Percentiles rank a stretch among this genome's conserved stretches.
These are phyloP conservation scores for Callinectes sapidus DNA, from an alignment of 2,888 invertebrate species.

Conservation along the genomic window DNA sequence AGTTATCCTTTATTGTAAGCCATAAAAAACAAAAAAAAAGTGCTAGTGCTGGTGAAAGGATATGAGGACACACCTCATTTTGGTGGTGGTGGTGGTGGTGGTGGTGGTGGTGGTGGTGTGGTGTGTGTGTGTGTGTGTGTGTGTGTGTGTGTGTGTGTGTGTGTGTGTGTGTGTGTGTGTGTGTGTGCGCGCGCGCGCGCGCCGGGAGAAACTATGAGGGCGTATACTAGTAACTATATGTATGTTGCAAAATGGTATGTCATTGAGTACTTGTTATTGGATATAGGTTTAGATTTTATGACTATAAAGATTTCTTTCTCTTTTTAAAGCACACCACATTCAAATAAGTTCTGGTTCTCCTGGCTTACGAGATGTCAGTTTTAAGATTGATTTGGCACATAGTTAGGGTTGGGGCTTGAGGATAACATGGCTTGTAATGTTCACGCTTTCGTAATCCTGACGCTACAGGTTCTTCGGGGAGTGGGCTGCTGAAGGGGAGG, in stretches of 20 bases:
- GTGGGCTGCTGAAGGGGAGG: conserved; percentile 51
- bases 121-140: neutral
- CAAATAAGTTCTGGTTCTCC: no score
- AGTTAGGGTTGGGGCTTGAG: neutral
- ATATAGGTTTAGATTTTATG: neutral
- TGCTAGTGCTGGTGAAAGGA: no score
- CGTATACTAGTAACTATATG: no score
- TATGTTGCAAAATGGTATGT: neutral
- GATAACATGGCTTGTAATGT: neutral
- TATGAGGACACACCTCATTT: no score
- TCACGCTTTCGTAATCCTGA: neutral
- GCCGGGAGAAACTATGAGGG: neutral
- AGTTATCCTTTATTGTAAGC: no score
- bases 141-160: conserved; percentile 1
- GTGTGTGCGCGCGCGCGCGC: neutral
- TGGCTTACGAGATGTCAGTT: no score
- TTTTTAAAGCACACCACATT: neutral
- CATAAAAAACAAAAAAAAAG: no score
- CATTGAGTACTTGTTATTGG: neutral
- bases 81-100: neutral
- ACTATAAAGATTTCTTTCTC: neutral
- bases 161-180: neutral
- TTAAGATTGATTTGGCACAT: no score
- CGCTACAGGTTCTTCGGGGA: conserved; percentile 64
- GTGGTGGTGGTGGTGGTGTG: neutral